These are phyloP conservation scores for Psittacula derbiana DNA, from an alignment of 2,797 vertebrate species.

Conservation along the genomic window DNA sequence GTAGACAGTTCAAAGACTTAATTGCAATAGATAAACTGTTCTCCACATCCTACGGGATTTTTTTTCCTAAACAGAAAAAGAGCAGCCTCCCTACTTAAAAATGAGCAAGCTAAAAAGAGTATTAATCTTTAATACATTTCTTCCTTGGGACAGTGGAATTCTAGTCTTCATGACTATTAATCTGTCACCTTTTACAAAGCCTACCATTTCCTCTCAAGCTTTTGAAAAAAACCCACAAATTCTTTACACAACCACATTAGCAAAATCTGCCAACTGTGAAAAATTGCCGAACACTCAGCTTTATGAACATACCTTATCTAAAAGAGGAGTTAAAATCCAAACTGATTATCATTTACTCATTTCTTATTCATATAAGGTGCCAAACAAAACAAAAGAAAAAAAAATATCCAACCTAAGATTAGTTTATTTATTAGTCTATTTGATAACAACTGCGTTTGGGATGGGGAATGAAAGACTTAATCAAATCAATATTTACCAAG, in stretches of 20 bases:
- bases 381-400: neutral
- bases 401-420: neutral
- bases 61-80: neutral
- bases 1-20: neutral
- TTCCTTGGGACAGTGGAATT: conserved; percentile 26
- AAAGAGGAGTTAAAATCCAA: conserved; percentile 22
- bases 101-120: neutral
- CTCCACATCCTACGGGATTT: neutral
- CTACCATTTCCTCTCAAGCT: conserved; percentile 16
- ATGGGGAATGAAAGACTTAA: neutral
- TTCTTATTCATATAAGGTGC: conserved; percentile 23
- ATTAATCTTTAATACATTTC: conserved; percentile 17
- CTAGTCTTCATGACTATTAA: conserved; percentile 19
- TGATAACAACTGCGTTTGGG: neutral
- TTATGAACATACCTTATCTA: conserved; percentile 43
- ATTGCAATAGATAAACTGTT: neutral
- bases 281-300: conserved; percentile 8
- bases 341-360: conserved; percentile 20
- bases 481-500: neutral
- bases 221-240: conserved; percentile 48
- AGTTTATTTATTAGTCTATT: neutral
- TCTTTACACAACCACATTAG: conserved; percentile 32
- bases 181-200: conserved; percentile 42
- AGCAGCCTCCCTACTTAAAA: neutral
- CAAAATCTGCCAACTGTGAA: conserved; percentile 58